A percentile compares a stretch with the other conserved stretches of the same genome.
Conservation (phyloP, 2,113 vertebrate species). For the Rostratula benghalensis region DNA sequence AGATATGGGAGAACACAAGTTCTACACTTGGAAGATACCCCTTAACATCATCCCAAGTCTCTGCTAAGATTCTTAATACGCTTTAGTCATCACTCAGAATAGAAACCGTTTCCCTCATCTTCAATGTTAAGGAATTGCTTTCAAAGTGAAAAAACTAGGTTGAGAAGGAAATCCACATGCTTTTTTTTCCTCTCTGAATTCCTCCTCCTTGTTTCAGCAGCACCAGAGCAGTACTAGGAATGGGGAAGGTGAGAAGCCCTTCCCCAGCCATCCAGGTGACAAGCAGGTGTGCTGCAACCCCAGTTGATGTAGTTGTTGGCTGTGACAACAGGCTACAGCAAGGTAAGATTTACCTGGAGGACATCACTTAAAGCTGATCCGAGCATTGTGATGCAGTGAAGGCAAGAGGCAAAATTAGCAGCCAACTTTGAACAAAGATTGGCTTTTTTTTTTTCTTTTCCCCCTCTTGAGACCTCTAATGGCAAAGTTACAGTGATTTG, state of each 20-base stretch:
- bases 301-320: background rate
- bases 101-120: background rate
- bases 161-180: background rate
- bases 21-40: background rate
- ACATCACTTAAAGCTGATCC: background rate
- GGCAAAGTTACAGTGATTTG: background rate
- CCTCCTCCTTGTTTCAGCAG: background rate
- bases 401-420: background rate
- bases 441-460: background rate
- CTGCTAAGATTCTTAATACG: background rate
- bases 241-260: background rate
- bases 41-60: background rate
- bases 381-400: background rate
- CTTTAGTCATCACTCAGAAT: background rate
- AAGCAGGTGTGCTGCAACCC: background rate
- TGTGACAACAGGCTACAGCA: background rate
- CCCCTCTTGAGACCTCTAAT: background rate
- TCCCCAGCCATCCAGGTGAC: background rate
- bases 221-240: background rate
- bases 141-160: background rate
- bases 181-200: background rate
- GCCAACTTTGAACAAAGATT: background rate
- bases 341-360: background rate
- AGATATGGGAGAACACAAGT: background rate
- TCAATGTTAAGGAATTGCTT: background rate